Evolutionary conservation across 1,140 invertebrate species (phyloP).

Genomic region (Trichonephila clavipes): DNA sequence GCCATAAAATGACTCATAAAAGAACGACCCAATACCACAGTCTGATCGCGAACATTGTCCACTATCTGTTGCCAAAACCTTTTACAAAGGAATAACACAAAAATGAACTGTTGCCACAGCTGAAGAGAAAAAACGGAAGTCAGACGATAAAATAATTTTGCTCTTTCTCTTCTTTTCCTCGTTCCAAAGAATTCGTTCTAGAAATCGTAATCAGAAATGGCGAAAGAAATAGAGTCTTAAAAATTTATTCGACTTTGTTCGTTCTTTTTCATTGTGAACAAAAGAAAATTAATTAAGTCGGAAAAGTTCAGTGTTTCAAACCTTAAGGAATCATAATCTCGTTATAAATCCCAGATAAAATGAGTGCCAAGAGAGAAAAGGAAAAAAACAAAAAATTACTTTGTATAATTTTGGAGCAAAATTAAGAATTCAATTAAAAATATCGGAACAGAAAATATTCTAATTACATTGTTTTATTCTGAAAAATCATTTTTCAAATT

Average conservation of each 20-base stretch:
- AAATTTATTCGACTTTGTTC: conserved; percentile 22
- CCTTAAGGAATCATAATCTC: conserved; percentile 23
- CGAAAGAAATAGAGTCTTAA: not conserved
- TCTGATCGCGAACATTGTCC: not conserved
- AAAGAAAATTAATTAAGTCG: conserved; percentile 22
- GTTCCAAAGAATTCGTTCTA: not conserved
- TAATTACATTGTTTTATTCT: not conserved
- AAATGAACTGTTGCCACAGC: conserved; percentile 3
- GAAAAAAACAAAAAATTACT: not conserved
- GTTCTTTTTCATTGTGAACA: not conserved
- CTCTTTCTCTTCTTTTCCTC: not conserved
- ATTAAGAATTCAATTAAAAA: conserved; percentile 42
- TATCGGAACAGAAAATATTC: not conserved
- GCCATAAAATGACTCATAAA: conserved; percentile 33
- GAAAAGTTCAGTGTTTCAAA: not conserved
- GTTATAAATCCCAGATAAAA: conserved; percentile 34
- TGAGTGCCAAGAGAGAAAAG: not conserved
- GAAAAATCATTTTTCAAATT: not conserved
- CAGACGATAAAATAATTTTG: not conserved
- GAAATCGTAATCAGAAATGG: not conserved
- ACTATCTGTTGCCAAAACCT: not conserved
- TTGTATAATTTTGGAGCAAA: not conserved
- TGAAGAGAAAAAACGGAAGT: not conserved
- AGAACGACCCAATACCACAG: not conserved
- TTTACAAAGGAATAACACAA: not conserved